A percentile compares a stretch with the other conserved stretches of the same genome.
phyloP scores from a whole-genome alignment of 1,140 invertebrate species.

The Diorhabda elongata region DNA sequence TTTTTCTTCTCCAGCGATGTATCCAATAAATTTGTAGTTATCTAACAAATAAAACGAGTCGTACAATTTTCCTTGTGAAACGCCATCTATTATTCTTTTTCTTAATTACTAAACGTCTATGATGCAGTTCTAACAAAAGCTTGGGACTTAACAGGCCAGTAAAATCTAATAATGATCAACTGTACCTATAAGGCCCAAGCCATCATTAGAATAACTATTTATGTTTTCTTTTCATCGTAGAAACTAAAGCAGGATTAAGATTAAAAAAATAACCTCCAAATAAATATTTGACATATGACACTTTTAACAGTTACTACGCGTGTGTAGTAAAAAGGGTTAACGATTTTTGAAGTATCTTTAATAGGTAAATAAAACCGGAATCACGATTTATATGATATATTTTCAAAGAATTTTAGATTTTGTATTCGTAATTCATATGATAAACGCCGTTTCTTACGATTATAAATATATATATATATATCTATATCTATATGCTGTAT shows the following conservation, averaged over 20 bases:
- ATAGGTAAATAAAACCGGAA: too few species aligned
- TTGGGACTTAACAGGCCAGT: conserved; percentile 49
- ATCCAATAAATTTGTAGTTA: neutral
- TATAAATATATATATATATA: neutral
- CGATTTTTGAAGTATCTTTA: too few species aligned
- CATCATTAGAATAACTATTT: conserved; percentile 15
- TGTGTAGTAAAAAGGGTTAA: too few species aligned
- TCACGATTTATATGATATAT: neutral
- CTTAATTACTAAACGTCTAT: neutral
- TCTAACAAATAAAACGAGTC: neutral
- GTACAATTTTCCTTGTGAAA: neutral
- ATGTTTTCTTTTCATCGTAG: too few species aligned
- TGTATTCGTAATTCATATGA: neutral
- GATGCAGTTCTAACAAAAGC: conserved; percentile 29
- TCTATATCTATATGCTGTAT: conserved; percentile 1
- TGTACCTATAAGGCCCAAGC: conserved; percentile 46
- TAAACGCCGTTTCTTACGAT: neutral
- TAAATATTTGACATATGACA: too few species aligned
- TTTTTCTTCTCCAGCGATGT: conserved; percentile 12
- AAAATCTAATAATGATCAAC: conserved; percentile 40
- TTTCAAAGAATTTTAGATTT: neutral
- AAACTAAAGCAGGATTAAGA: too few species aligned
- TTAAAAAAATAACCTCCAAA: too few species aligned
- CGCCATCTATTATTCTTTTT: neutral
- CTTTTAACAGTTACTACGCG: too few species aligned